Evolutionary conservation across 1,140 invertebrate genomes (phyloP), one percentile per base, ranked within the genome.

Genomic region (Leptoteleia sp.): DNA sequence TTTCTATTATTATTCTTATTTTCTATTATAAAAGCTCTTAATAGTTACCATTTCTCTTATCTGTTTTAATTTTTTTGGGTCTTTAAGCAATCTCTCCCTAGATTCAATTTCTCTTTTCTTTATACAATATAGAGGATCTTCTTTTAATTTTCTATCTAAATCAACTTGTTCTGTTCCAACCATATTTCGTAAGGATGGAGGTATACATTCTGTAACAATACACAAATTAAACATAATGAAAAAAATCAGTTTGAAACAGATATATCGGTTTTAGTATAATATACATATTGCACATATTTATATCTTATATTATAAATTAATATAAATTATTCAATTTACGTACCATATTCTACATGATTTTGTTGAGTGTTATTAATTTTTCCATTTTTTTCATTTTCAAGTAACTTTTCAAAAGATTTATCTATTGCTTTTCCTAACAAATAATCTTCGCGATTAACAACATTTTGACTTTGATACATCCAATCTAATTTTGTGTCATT

Each of bases 391-490:
- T 94, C 92, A 25, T 91, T 87, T 64, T 91, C 90, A 68, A 92
- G 90, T 12, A 93, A 75, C 64, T 93, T 90, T 68, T 96, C 95
- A 89, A 96, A 93, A 37, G 93, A 92, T 89, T 96, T 97, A 82
- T 98, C 97, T 65, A 99, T 93, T 52, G 93, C 89, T 81, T 95
- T 93, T 0, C 97, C 97, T n/a, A 96, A 88, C 1, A 99, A 90
- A 91, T 98, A 99, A 65, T 98, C 96, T 85, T 99, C 96, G 25
- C 93, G 89, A 73, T 97, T 93, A 3, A 95, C 91, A 79, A 93
- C 92, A 79, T 93, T 93, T 6, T 93, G 93, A 80, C 93, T 93
- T 91, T 96, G 95, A 84, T 97, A 97, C 96, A 98, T 97, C 96
- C 96, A 98, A 83, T 97, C 94, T 37, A 98, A 84, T 68, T 95